Evolutionary conservation across 2,113 vertebrate species (phyloP).

Genomic region (Ceratotherium simum): DNA sequence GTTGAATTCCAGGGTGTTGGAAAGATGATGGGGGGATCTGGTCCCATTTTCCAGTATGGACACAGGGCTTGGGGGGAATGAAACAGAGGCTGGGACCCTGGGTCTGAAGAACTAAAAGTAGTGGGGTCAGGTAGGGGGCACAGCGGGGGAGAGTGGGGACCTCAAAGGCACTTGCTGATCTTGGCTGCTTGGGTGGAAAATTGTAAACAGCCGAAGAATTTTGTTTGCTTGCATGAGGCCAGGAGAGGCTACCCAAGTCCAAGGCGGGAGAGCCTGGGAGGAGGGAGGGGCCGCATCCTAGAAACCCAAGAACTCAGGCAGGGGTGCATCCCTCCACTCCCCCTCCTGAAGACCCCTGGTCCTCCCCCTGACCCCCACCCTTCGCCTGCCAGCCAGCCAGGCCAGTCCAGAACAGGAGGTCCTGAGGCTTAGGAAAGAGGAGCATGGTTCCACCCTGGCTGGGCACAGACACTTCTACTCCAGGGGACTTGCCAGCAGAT

Average conservation of each 20-base stretch:
- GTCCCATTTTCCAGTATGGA: neutral
- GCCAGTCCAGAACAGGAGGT: neutral
- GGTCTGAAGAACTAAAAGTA: neutral
- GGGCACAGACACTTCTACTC: neutral
- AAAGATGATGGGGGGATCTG: neutral
- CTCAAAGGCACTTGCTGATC: constrained; percentile 85
- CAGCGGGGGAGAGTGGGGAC: neutral
- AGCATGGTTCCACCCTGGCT: neutral
- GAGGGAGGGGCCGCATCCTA: neutral
- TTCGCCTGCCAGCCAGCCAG: neutral
- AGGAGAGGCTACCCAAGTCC: constrained; percentile 82
- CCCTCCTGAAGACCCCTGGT: neutral
- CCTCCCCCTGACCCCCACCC: neutral
- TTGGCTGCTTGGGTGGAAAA: constrained; percentile 86
- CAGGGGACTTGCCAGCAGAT: neutral
- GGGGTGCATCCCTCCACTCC: neutral
- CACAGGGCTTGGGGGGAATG: neutral
- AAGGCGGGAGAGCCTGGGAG: constrained; percentile 35
- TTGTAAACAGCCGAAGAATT: constrained; percentile 87
- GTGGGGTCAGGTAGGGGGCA: neutral
- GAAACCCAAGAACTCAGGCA: neutral
- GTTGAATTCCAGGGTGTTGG: neutral
- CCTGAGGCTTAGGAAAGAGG: neutral
- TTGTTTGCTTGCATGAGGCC: constrained; percentile 84
- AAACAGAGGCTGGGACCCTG: neutral